Evolutionary conservation across 2,888 invertebrate genomes (phyloP).

Genomic region (Tuta absoluta): DNA sequence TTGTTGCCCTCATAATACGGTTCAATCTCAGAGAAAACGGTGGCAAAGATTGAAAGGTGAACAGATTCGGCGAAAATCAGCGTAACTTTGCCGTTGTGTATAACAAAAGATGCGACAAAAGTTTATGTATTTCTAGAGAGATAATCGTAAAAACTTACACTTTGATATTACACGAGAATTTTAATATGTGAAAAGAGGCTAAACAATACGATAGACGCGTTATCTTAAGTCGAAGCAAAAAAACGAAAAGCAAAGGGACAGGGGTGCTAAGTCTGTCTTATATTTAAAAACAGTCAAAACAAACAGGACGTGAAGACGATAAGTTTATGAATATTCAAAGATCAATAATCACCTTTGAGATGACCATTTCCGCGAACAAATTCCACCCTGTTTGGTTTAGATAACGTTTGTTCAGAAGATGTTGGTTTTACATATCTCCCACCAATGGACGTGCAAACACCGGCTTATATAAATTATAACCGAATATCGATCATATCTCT

Average conservation of each 20-base stretch:
- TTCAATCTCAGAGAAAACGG: background rate
- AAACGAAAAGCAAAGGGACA: constrained; percentile 2
- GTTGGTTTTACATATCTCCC: constrained; percentile 73
- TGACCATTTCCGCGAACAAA: constrained; percentile 72
- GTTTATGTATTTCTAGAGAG: constrained; percentile 49
- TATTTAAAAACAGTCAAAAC: constrained; percentile 29
- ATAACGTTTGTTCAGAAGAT: constrained; percentile 71
- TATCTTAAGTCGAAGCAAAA: background rate
- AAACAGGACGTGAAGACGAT: constrained; percentile 58
- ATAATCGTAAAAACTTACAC: constrained; percentile 45
- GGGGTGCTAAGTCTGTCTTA: constrained; percentile 26
- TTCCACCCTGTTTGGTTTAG: constrained; percentile 74
- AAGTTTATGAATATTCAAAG: constrained; percentile 53
- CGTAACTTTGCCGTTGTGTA: constrained; percentile 44
- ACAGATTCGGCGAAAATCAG: constrained; percentile 52
- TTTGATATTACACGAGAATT: constrained; percentile 7
- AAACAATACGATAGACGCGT: background rate
- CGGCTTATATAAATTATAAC: constrained; percentile 72
- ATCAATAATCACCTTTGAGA: constrained; percentile 61
- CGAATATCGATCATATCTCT: constrained; percentile 72
- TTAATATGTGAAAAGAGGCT: background rate
- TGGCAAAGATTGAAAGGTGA: constrained; percentile 3
- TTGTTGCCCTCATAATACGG: background rate
- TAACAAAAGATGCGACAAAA: constrained; percentile 47
- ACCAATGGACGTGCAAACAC: constrained; percentile 62